phyloP scores from a whole-genome alignment of 1,140 invertebrate species.

The Chironomus striatipennis region DNA sequence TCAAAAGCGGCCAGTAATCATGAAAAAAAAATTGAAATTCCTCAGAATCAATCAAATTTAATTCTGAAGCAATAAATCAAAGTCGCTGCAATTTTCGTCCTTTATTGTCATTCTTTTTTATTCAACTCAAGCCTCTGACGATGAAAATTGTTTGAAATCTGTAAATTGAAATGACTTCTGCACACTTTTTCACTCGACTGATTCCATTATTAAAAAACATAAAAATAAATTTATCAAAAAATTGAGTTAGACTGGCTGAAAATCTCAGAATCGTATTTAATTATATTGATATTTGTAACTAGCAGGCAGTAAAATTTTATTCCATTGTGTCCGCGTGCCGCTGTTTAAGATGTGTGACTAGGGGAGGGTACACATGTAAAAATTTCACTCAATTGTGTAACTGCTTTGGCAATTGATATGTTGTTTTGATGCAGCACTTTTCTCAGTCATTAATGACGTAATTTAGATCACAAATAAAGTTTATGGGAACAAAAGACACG shows the following conservation, averaged over 20 bases:
- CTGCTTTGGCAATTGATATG: background rate
- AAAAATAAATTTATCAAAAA: constrained; percentile 10
- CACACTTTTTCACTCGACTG: constrained; percentile 22
- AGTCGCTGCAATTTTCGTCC: too few species aligned
- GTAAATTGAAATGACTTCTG: constrained; percentile 5
- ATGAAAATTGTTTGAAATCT: background rate
- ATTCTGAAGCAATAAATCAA: background rate
- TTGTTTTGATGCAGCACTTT: background rate
- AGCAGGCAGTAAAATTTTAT: constrained; percentile 15
- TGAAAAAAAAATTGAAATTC: background rate
- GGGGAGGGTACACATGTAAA: background rate
- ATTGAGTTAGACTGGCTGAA: background rate
- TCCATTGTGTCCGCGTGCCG: constrained; percentile 18
- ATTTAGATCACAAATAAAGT: background rate
- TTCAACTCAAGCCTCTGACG: too few species aligned
- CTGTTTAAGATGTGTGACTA: background rate
- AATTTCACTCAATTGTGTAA: background rate
- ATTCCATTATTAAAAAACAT: constrained; percentile 22
- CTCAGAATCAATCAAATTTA: background rate
- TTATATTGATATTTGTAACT: constrained; percentile 17
- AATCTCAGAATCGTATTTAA: constrained; percentile 12
- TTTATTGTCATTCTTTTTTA: too few species aligned
- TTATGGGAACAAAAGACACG: background rate
- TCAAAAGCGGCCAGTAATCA: too few species aligned
- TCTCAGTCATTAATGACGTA: background rate